Base-by-base conservation (phyloP, 2,797 vertebrate species). In the Netta rufina region DNA sequence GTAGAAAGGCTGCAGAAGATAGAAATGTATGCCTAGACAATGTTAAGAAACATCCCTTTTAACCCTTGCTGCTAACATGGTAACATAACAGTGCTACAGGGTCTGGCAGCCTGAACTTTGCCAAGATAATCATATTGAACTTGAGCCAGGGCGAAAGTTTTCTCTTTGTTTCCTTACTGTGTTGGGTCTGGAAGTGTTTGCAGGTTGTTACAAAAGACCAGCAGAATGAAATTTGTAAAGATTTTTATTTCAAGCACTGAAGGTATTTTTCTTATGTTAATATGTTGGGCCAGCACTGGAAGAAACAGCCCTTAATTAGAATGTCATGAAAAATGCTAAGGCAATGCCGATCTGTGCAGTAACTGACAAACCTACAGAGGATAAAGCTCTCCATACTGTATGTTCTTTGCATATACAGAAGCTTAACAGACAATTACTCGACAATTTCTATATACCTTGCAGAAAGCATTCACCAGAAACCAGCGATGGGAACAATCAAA, bases 401-500 rank as follows among this genome's bases (percentile, higher is more conserved):
- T 1, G 1, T 82, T 87, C 41, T 85, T 89, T 92, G 66, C 45
- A 81, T 25, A 78, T 41, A 62, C 47, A 84, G 76, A 86, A 78
- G 90, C 38, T 91, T 78, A 76, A 71, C 45, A 89, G 76, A 86
- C 54, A 78, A 83, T 85, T 88, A 65, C 76, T 70, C 78, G 45
- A 75, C 45, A 45, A 86, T 88, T 91, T 78, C 70, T 78, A 4
- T 60, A 67, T 79, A 76, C 51, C 73, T 81, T 90, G 79, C 84
- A 86, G 91, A 81, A 97, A 94, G 76, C 82, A 81, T 84, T 92
- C 81, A 82, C 43, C 67, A 93, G 74, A 84, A 84, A 64, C 38
- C 33, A 67, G 53, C 38, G 84, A 81, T 58, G 85, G 79, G 67
- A 90, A 71, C 79, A 92, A 84, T 93, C 62, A 82, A 86, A 45